Evolutionary conservation across 37 sponge, comb jelly and placozoan genomes (phyloP), one percentile per base, ranked within the genome.

Genomic region (Agelas oroides): DNA sequence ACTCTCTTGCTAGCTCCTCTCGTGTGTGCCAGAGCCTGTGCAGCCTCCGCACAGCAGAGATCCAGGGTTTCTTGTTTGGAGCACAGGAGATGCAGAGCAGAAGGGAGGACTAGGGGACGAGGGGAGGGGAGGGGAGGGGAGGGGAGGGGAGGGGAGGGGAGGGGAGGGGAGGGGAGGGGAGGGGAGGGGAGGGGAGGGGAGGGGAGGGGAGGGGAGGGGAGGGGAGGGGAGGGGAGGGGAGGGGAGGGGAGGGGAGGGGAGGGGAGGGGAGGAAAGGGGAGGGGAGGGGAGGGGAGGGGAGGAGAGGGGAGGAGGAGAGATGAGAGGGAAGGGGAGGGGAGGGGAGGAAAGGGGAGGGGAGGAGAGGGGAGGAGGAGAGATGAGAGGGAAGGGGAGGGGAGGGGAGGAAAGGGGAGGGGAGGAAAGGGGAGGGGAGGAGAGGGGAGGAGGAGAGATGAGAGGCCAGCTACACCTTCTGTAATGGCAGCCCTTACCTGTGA

Each of bases 241-340:
- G 5, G 53, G 65, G 20, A 53, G 46, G 79, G 66, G 53, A 65
- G 79, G 31, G 53, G 62, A 53, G 28, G 66, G 15, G 39, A 1
- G 66, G 66, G n/a, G 20, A 66, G 34, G 66, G 27, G 66, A 33
- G 53, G 6, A 52, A 32, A 19, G 57, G 63, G 53, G 35, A 2
- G 74, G 53, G 53, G 21, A 39, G 64, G 57, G n/a, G 76, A n/a
- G 53, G 19, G 52, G 67, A 8, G 35, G 64, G 35, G 37, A 0
- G 53, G 37, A 36, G 23, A 3, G 58, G 60, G 38, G 52, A 27
- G 61, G 21, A 52, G 71, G 14, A 58, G 27, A 57, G 59, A 0
- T 21, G 82, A 11, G 36, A 17, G 71, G 53, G 58, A 32, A 23
- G 38, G 17, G 59, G 81, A 18, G 28, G 28, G 70, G 40, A 14